A percentile compares a stretch with the other conserved stretches of the same genome.
Evolutionary conservation across 2,888 invertebrate genomes (phyloP).

Genomic region (Nephrocerus scutellatus): DNA sequence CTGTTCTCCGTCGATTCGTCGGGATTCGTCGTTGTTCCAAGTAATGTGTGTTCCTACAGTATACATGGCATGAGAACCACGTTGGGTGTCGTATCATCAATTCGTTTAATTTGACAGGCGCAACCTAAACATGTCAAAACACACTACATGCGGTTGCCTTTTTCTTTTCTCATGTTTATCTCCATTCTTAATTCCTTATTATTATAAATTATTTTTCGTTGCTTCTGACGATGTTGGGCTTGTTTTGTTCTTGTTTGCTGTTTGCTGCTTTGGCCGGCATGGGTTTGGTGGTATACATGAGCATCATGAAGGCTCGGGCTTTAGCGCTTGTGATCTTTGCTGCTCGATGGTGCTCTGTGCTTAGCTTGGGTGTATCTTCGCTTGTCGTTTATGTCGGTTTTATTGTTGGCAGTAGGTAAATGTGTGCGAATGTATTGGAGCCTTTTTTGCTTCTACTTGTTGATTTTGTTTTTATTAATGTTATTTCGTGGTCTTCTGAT

Average conservation of each 20-base stretch:
- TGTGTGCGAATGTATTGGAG: too few species aligned
- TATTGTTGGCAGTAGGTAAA: too few species aligned
- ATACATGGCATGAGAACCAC: constrained; percentile 43
- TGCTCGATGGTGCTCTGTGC: too few species aligned
- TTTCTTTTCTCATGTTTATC: constrained; percentile 19
- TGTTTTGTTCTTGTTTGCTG: constrained; percentile 21
- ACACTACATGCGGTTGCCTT: constrained; percentile 39
- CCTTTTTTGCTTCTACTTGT: too few species aligned
- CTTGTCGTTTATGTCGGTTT: too few species aligned
- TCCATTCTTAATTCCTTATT: constrained; percentile 21
- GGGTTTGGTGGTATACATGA: constrained; percentile 1
- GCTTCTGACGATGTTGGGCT: constrained; percentile 22
- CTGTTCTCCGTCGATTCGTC: too few species aligned
- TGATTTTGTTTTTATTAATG: too few species aligned
- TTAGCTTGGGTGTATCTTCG: too few species aligned
- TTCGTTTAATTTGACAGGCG: constrained; percentile 50
- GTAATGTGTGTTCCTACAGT: background rate
- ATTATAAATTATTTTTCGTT: constrained; percentile 27
- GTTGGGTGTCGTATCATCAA: constrained; percentile 50
- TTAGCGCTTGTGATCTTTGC: background rate
- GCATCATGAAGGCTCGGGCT: background rate
- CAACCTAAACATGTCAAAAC: constrained; percentile 50
- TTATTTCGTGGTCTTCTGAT: too few species aligned
- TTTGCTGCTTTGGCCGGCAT: constrained; percentile 13
- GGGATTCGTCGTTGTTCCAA: background rate